A percentile compares a stretch with the other conserved stretches of the same genome.
These are phyloP conservation scores for Ophion obscuratus DNA, from an alignment of 2,888 invertebrate species.

Conservation along the genomic window DNA sequence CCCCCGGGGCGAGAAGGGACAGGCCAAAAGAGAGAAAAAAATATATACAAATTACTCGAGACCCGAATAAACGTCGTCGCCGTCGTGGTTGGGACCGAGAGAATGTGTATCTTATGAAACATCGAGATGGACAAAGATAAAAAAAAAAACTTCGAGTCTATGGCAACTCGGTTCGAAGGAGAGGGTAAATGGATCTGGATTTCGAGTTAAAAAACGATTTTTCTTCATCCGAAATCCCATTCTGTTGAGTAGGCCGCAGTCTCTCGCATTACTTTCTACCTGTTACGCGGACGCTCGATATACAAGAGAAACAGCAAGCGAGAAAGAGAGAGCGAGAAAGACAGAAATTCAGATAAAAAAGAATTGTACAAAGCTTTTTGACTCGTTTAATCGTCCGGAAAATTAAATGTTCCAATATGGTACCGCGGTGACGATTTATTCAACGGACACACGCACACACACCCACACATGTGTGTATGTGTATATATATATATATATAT, in stretches of 20 bases:
- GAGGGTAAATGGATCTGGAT: conserved; percentile 54
- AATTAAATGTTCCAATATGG: conserved; percentile 72
- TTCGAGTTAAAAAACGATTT: conserved; percentile 79
- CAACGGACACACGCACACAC: background rate
- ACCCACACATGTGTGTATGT: too few relatives aligned
- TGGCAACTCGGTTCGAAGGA: conserved; percentile 42
- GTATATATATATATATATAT: too few relatives aligned
- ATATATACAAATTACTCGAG: conserved; percentile 78
- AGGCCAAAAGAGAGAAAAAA: conserved; percentile 23
- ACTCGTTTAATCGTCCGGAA: conserved; percentile 74
- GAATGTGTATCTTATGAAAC: conserved; percentile 42
- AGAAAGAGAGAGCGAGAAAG: background rate
- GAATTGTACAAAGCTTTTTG: conserved; percentile 42
- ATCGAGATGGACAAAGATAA: conserved; percentile 44
- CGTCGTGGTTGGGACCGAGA: conserved; percentile 46
- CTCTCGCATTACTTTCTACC: conserved; percentile 66
- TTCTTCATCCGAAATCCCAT: conserved; percentile 71
- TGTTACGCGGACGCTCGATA: conserved; percentile 60
- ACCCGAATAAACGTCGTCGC: conserved; percentile 73
- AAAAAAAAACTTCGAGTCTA: conserved; percentile 18
- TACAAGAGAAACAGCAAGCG: conserved; percentile 1
- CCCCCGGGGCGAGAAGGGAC: conserved; percentile 70
- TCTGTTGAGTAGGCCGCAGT: conserved; percentile 57
- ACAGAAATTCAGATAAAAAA: conserved; percentile 26
- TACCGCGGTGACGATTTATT: background rate